A percentile compares a stretch with the other conserved stretches of the same genome.
Conservation (phyloP, 2,113 vertebrate species). For the Oncorhynchus nerka region DNA sequence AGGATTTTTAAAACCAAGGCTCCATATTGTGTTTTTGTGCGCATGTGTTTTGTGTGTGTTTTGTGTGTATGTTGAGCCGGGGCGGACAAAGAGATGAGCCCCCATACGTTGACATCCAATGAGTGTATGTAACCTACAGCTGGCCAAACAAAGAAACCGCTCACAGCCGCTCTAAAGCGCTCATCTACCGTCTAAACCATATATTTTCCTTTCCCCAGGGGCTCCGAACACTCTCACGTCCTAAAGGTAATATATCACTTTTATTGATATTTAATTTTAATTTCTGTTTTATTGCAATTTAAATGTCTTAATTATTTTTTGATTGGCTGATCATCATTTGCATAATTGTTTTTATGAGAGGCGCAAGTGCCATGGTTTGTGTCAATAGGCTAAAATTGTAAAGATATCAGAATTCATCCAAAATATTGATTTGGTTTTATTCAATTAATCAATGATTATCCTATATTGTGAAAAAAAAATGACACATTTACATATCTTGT, state of each 20-base stretch:
- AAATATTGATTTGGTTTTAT: neutral
- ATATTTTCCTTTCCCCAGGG: slow-evolving; percentile 27
- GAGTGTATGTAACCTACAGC: slow-evolving; percentile 69
- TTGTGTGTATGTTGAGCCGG: slow-evolving; percentile 56
- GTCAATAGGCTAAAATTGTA: slow-evolving; percentile 14
- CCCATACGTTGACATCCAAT: slow-evolving; percentile 66
- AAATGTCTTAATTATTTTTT: slow-evolving; percentile 59
- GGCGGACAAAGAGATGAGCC: slow-evolving; percentile 75
- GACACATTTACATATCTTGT: neutral
- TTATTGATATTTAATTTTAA: slow-evolving; percentile 30
- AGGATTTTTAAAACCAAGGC: slow-evolving; percentile 27
- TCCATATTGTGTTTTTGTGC: slow-evolving; percentile 27
- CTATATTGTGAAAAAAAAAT: neutral
- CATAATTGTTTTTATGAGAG: slow-evolving; percentile 66
- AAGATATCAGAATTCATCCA: neutral
- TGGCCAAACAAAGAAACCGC: slow-evolving; percentile 77
- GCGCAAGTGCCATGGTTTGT: slow-evolving; percentile 68
- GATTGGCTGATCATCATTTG: slow-evolving; percentile 72
- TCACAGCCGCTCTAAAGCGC: slow-evolving; percentile 28
- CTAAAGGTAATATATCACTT: slow-evolving; percentile 38
- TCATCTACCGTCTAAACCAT: slow-evolving; percentile 12
- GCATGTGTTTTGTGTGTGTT: slow-evolving; percentile 1
- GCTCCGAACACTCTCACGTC: slow-evolving; percentile 19
- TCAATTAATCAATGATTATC: neutral
- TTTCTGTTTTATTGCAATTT: slow-evolving; percentile 37